Base-by-base conservation (phyloP, 2,888 invertebrate genomes). In the Bombylius major region DNA sequence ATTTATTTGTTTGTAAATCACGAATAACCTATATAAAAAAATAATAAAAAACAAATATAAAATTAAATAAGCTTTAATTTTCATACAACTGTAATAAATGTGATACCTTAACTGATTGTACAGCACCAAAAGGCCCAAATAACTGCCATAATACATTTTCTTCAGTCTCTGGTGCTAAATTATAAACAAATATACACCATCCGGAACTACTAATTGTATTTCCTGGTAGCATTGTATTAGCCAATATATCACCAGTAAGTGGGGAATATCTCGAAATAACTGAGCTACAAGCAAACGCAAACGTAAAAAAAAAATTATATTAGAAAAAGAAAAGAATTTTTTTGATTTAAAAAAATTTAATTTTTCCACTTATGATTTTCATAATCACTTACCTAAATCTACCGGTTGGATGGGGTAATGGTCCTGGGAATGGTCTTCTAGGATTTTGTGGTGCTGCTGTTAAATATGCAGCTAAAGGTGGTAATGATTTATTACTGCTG, bases 121-220 rank as follows among this genome's bases (percentile, higher is more conserved):
- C 96, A 64, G 96, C 95, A 66, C 97, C 97, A 70, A 96, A 97
- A 32, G 96, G 97, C 58, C 96, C 96, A 77, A 97, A 97, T 65
- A 96, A 80, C 76, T 95, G 94, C 95, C 95, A 96, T 63, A 96
- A 81, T 56, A 92, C 89, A 76, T 90, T 91, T 77, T 96, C 96
- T 76, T 96, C 95, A 5, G 94, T 93, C 75, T 96, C 96, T 8
- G 94, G 93, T 3, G 93, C 92, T 67, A 96, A 79, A 76, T 96
- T 96, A 79, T 94, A 95, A 58, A 96, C 94, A 75, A 95, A 96
- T 76, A 96, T 91, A 64, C 74, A 73, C 74, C 73, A 75, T 56
- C 95, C 95, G 49, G 89, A 87, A 62, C 89, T 88, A 66, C 87
- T 87, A 72, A 89, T 84, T 55, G 88, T 85, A 71, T 87, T 89